These are phyloP conservation scores for Argynnis bischoffii DNA, from an alignment of 2,888 invertebrate genomes.

Conservation along the genomic window DNA sequence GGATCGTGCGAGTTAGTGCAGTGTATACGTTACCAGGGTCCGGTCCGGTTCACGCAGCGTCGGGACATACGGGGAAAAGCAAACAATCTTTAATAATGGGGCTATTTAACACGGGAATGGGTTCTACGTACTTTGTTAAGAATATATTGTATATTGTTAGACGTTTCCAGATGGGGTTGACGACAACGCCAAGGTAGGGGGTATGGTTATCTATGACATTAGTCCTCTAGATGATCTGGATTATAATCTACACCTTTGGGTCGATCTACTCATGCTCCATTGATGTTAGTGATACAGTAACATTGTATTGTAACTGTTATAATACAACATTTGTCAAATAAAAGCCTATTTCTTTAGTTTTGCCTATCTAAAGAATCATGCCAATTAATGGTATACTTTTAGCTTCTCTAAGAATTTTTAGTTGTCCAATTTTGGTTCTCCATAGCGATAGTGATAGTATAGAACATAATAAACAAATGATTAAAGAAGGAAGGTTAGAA, in stretches of 20 bases:
- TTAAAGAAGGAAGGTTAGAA: conserved; percentile 8
- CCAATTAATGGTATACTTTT: background rate
- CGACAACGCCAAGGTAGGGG: conserved; percentile 78
- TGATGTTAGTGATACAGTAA: conserved; percentile 16
- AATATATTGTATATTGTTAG: conserved; percentile 48
- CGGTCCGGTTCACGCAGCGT: conserved; percentile 67
- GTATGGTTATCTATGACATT: conserved; percentile 59
- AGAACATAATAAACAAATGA: conserved; percentile 11
- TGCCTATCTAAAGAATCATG: conserved; percentile 3
- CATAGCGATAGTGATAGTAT: background rate
- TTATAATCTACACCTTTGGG: conserved; percentile 76
- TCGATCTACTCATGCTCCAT: conserved; percentile 44
- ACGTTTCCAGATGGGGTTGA: conserved; percentile 43
- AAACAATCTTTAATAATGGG: conserved; percentile 66
- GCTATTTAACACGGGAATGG: conserved; percentile 34
- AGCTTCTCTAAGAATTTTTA: background rate
- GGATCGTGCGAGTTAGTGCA: conserved; percentile 63
- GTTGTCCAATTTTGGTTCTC: background rate
- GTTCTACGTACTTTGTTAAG: conserved; percentile 38
- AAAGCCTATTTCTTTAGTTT: background rate
- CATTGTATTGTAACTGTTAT: background rate
- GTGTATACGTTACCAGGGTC: conserved; percentile 71
- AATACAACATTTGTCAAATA: background rate
- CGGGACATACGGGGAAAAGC: conserved; percentile 79
- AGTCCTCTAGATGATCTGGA: conserved; percentile 54